Conservation (phyloP, 2,888 invertebrate genomes). For the Cyaniris semiargus region DNA sequence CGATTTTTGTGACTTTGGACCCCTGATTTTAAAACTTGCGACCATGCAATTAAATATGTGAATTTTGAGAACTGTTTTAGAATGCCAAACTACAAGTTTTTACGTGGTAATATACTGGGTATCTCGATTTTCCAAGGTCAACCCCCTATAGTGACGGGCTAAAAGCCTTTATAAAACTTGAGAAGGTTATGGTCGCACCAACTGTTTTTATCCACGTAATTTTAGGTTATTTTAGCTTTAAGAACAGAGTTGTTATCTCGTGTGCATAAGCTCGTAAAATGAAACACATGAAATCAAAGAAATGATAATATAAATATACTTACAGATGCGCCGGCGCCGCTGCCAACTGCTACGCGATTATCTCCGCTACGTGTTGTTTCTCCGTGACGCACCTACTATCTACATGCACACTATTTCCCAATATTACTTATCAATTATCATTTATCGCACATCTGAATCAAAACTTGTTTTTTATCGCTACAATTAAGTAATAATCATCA, state of each 20-base stretch:
- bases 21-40: too few species aligned
- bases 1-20: too few species aligned
- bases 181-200: too few species aligned
- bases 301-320: constrained; percentile 5
- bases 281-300: constrained; percentile 11
- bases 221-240: neutral
- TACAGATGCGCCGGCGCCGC: neutral
- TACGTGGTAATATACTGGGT: too few species aligned
- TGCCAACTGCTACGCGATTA: constrained; percentile 15
- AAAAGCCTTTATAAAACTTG: too few species aligned
- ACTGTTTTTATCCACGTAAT: neutral
- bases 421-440: neutral
- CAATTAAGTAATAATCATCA: neutral
- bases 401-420: constrained; percentile 3
- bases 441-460: neutral
- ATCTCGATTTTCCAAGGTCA: too few species aligned
- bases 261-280: constrained; percentile 4
- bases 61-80: too few species aligned
- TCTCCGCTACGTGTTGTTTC: constrained; percentile 16
- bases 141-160: too few species aligned
- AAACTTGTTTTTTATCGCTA: neutral
- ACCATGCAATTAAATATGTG: too few species aligned
- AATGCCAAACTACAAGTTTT: too few species aligned
- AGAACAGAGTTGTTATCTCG: neutral
- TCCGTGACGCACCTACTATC: constrained; percentile 7